Evolutionary conservation across 2,888 invertebrate genomes (phyloP).

Genomic region (Trachelus iudaicus): DNA sequence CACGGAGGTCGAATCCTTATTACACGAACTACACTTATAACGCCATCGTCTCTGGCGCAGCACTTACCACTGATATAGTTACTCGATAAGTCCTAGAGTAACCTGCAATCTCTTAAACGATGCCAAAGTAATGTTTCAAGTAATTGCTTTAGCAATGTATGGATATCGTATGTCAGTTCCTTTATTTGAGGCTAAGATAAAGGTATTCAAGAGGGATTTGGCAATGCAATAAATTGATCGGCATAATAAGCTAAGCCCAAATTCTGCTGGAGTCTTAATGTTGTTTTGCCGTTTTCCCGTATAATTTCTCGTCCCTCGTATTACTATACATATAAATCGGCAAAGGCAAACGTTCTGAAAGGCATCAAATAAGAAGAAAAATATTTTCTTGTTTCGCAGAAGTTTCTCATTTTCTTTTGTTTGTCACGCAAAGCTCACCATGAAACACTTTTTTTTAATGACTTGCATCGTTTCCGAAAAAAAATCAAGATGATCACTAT

Average conservation of each 20-base stretch:
- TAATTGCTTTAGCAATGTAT: neutral
- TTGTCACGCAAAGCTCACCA: neutral
- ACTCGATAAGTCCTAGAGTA: neutral
- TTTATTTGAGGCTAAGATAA: neutral
- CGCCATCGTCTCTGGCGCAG: constrained; percentile 22
- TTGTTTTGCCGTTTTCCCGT: neutral
- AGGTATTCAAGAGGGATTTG: no score
- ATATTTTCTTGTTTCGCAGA: neutral
- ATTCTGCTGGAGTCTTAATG: neutral
- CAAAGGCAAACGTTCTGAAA: neutral
- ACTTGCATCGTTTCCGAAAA: no score
- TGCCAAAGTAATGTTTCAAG: neutral
- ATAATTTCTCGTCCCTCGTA: neutral
- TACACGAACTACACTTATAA: neutral
- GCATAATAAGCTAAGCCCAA: neutral
- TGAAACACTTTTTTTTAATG: no score
- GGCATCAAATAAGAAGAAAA: neutral
- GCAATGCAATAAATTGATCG: neutral
- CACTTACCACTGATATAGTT: neutral
- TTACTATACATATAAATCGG: neutral
- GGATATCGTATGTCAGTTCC: neutral
- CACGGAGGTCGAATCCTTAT: constrained; percentile 33
- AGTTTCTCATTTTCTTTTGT: neutral
- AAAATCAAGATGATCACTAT: no score
- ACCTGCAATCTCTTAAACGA: neutral